Evolutionary conservation across 2,797 vertebrate genomes (phyloP), one percentile per base, ranked within the genome.

Genomic region (Mastacembelus armatus): DNA sequence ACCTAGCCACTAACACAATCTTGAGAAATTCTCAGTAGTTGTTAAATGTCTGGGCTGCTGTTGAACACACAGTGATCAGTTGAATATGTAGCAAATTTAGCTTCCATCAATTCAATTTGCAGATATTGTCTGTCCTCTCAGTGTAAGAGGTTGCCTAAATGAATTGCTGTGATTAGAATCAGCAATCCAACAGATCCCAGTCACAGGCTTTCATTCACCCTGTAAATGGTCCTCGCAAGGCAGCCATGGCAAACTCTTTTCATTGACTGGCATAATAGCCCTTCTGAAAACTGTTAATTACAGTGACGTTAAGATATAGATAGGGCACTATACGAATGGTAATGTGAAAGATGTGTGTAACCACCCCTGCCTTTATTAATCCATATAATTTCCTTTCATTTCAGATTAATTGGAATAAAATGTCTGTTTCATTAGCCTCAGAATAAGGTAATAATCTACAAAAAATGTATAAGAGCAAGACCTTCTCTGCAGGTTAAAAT

Each of bases 381-480:
- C 91, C 89, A 91, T 87, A 91, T 95, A 93, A 95, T 94, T 95
- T 95, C 92, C 89, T 93, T 92, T 94, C 93, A 94, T 95, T 95
- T 92, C 87, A 90, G 87, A 93, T 94, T 95, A 94, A 96, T 95
- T 95, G 93, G 93, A 96, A 95, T 94, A 94, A 95, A 95, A 94
- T 94, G 93, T 94, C 94, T 93, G 93, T 92, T 94, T 95, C 94
- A 95, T 95, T 96, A 95, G 94, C 90, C 90, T 73, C 91, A 93
- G 95, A 95, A 94, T 95, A 92, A 93, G 92, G 92, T 78, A 94
- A 94, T 95, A 94, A 95, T 94, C 93, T 94, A 88, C 89, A 78
- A 89, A 90, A 91, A 89, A 94, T 92, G 94, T 94, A 93, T 92
- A 92, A 93, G 87, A 91, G 65, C 66, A 86, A 89, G 89, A 91